A percentile compares a stretch with the other conserved stretches of the same genome.
phyloP scores from a whole-genome alignment of 2,113 vertebrate species.

The Chamaetylas fuelleborni region DNA sequence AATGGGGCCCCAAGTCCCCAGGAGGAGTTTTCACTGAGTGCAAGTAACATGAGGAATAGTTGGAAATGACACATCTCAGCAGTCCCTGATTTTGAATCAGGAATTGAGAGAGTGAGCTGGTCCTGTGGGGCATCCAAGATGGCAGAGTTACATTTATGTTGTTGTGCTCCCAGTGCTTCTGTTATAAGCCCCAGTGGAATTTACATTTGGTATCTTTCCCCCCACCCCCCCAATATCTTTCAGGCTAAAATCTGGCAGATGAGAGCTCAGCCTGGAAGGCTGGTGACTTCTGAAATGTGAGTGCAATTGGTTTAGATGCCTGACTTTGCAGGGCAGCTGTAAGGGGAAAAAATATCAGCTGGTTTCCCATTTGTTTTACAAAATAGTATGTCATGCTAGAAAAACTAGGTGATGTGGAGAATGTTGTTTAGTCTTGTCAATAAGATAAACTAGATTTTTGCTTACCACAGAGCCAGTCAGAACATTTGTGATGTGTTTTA shows the following conservation, averaged over 20 bases:
- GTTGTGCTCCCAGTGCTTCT: background rate
- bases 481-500: background rate
- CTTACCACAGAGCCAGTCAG: background rate
- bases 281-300: background rate
- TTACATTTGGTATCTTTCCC: background rate
- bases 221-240: background rate
- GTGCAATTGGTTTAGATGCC: background rate
- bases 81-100: background rate
- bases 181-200: background rate
- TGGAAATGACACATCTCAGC: background rate
- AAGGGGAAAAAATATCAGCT: background rate
- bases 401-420: background rate
- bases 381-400: background rate
- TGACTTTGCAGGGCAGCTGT: background rate
- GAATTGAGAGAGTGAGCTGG: background rate
- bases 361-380: background rate
- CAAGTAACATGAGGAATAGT: background rate
- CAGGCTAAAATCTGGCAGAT: background rate
- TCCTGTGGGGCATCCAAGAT: background rate
- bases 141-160: background rate
- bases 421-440: background rate
- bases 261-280: background rate
- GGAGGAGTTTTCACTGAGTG: background rate
- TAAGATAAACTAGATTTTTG: background rate
- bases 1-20: fast-evolving